Conservation (phyloP, 2,797 vertebrate genomes). For the Malacoctenus gilli region DNA sequence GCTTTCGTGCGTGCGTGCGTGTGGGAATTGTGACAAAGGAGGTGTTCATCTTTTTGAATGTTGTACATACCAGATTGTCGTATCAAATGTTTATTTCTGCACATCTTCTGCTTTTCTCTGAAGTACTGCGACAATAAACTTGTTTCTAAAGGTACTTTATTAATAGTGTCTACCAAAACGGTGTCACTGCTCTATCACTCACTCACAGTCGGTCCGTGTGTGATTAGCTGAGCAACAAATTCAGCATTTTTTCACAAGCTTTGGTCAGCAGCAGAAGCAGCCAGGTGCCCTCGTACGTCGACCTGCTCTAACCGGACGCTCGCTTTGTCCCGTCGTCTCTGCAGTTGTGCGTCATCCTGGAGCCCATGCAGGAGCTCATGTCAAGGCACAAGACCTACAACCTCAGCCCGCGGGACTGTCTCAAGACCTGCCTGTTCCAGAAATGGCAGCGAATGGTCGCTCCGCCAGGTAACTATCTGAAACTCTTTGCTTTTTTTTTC, state of each 20-base stretch:
- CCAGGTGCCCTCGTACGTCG: slow-evolving; percentile 26
- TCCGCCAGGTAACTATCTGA: slow-evolving; percentile 93
- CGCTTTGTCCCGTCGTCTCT: slow-evolving; percentile 30
- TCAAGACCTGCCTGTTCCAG: slow-evolving; percentile 99
- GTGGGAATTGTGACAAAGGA: slow-evolving; percentile 9
- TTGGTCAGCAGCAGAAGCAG: too few species aligned
- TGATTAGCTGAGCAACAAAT: slow-evolving; percentile 58
- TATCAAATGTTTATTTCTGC: slow-evolving; percentile 27
- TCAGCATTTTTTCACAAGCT: slow-evolving; percentile 40
- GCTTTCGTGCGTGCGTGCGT: background rate
- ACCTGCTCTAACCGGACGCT: slow-evolving; percentile 17
- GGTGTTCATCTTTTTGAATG: slow-evolving; percentile 19
- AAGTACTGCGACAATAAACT: slow-evolving; percentile 44
- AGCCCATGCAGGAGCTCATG: slow-evolving; percentile 99
- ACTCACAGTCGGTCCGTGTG: slow-evolving; percentile 42
- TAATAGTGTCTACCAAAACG: slow-evolving; percentile 52
- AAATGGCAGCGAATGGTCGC: slow-evolving; percentile 99
- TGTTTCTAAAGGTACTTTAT: slow-evolving; percentile 50
- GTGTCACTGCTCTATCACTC: slow-evolving; percentile 59
- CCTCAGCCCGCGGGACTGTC: slow-evolving; percentile 98
- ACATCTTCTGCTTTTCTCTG: slow-evolving; percentile 14
- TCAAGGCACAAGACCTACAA: slow-evolving; percentile 99
- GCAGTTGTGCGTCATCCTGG: slow-evolving; percentile 99
- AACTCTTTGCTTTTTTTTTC: too few species aligned
- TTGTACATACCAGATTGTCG: slow-evolving; percentile 29